Percentiles rank a stretch among this genome's conserved stretches.
These are phyloP conservation scores for Macquaria australasica DNA, from an alignment of 2,113 vertebrate genomes.

Conservation along the genomic window DNA sequence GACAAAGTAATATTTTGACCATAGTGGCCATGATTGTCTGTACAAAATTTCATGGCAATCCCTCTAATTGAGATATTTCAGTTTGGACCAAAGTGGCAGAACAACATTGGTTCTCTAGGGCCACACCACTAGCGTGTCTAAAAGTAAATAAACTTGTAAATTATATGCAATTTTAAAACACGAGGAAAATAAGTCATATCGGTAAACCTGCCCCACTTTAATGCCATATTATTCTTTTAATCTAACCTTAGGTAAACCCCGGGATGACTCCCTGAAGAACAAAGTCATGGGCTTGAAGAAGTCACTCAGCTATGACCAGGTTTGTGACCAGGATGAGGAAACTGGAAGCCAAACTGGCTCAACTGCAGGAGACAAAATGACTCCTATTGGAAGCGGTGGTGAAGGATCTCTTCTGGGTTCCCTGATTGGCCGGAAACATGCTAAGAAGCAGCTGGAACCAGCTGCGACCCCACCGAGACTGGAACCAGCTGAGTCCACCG, in stretches of 20 bases:
- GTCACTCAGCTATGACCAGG: constrained; percentile 96
- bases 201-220: not conserved
- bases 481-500: constrained; percentile 88
- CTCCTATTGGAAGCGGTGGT: constrained; percentile 81
- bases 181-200: not conserved
- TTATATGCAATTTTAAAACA: not conserved
- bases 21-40: not conserved
- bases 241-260: constrained; percentile 80
- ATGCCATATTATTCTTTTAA: not conserved
- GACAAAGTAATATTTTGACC: not conserved
- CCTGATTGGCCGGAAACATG: constrained; percentile 85
- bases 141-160: no score
- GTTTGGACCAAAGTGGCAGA: not conserved
- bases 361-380: constrained; percentile 84
- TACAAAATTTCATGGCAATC: not conserved
- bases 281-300: constrained; percentile 93
- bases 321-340: constrained; percentile 90
- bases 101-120: no score
- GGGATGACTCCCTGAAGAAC: constrained; percentile 92
- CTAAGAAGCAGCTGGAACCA: constrained; percentile 83
- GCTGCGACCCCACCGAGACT: constrained; percentile 65
- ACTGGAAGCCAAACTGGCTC: constrained; percentile 88
- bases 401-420: constrained; percentile 91
- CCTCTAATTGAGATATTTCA: not conserved
- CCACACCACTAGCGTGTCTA: no score